Evolutionary conservation across 2,797 vertebrate species (phyloP), one percentile per base, ranked within the genome.

Genomic region (Decapterus maruadsi): DNA sequence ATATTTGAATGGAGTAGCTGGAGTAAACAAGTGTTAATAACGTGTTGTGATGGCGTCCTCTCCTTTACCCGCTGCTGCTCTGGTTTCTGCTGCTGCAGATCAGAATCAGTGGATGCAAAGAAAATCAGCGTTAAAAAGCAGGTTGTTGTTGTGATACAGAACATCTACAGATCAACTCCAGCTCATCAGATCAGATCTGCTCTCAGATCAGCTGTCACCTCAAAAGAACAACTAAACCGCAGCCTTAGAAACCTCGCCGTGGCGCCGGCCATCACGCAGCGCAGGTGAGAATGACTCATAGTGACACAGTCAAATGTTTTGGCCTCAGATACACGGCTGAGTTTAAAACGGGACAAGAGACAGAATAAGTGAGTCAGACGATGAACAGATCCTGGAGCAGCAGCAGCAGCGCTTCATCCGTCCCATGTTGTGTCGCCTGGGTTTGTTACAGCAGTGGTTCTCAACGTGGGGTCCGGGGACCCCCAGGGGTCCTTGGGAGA

Each of bases 141-240:
- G 14, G 13, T 43, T 13, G 36, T 38, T 38, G 9, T 9, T 38
- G 36, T 16, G 46, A 55, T 26, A 16, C 48, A 13, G 17, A 55
- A 53, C 73, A 68, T 53, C 38, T 40, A 51, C n/a, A 45, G n/a
- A 12, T 20, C 29, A 55, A 17, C 40, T 58, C 36, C 36, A 20
- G 48, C 40, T 61, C 40, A 54, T 60, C 56, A 38, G 46, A 31
- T 26, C 26, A 1, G 19, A 14, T 40, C 38, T 53, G 55, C 48
- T 66, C 40, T 6, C 6, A 68, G 54, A 38, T 59, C 68, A 76
- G 62, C 29, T 17, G 22, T 42, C 19, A 70, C 53, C 12, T 51
- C 45, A 50, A 77, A 65, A 38, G 1, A 26, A 26, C 26, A 26
- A 26, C 26, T 26, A 26, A 26, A 26, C 26, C 3, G 26, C 26